phyloP scores from a whole-genome alignment of 2,888 invertebrate genomes.

The Gymnocheta viridis region DNA sequence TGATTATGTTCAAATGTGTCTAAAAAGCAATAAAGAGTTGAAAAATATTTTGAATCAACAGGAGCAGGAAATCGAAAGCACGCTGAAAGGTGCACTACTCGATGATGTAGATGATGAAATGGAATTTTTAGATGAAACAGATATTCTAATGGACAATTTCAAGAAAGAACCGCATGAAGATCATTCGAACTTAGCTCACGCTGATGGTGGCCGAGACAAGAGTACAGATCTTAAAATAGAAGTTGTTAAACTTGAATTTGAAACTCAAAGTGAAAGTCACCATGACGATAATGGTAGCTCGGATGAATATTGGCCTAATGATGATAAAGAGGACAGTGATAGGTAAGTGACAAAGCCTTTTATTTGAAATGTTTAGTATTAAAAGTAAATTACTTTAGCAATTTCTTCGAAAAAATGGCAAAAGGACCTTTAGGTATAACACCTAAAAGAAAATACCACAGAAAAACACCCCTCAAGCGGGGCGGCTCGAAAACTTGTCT shows the following conservation, averaged over 20 bases:
- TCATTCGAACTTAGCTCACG: neutral
- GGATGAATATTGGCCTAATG: conserved; percentile 60
- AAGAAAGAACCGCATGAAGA: conserved; percentile 57
- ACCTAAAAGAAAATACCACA: conserved; percentile 46
- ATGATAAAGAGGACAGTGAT: conserved; percentile 50
- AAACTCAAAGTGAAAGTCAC: conserved; percentile 12
- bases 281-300: conserved; percentile 36
- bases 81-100: neutral
- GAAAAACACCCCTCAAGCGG: conserved; percentile 28
- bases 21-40: conserved; percentile 46
- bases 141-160: conserved; percentile 34
- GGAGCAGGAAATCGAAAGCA: conserved; percentile 31
- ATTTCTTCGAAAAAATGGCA: conserved; percentile 48
- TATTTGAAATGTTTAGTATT: neutral
- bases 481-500: conserved; percentile 76
- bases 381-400: conserved; percentile 14
- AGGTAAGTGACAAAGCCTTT: conserved; percentile 10
- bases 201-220: neutral
- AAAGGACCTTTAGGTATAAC: conserved; percentile 14
- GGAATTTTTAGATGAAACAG: conserved; percentile 31
- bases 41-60: conserved; percentile 32
- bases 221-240: conserved; percentile 30
- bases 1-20: conserved; percentile 48
- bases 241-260: conserved; percentile 45
- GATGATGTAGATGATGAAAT: conserved; percentile 5